A percentile compares a stretch with the other conserved stretches of the same genome.
phyloP scores from a whole-genome alignment of 2,797 vertebrate species.

The Arnoldichthys spilopterus region DNA sequence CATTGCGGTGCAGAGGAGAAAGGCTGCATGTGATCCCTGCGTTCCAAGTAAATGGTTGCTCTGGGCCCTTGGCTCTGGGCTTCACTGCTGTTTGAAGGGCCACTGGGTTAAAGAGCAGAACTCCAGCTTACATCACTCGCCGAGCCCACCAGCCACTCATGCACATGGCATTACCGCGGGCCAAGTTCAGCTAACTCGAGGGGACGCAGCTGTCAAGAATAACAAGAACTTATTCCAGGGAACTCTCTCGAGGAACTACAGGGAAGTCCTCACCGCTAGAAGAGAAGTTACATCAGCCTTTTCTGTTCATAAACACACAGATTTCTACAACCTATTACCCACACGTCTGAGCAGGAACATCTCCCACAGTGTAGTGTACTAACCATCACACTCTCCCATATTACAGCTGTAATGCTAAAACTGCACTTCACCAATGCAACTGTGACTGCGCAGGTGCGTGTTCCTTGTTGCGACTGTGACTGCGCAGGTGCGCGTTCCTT shows the following conservation, averaged over 20 bases:
- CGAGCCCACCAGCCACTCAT: neutral
- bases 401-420: too few relatives aligned
- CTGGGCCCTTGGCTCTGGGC: neutral
- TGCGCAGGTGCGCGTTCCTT: too few relatives aligned
- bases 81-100: neutral
- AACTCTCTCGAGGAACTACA: constrained; percentile 42
- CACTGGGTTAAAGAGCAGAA: constrained; percentile 32
- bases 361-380: neutral
- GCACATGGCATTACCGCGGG: neutral
- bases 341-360: neutral
- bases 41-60: neutral
- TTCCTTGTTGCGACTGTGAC: too few relatives aligned
- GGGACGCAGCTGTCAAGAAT: constrained; percentile 7
- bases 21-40: neutral
- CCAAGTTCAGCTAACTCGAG: neutral
- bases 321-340: neutral
- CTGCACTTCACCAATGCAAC: too few relatives aligned
- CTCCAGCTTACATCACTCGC: neutral
- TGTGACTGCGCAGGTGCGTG: too few relatives aligned
- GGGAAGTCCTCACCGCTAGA: neutral
- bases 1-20: constrained; percentile 1
- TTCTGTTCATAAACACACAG: neutral
- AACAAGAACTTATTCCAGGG: neutral
- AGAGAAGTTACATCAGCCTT: neutral
- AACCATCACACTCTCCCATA: neutral